Evolutionary conservation across 2,888 invertebrate species (phyloP).

Genomic region (Daptonema setosum): DNA sequence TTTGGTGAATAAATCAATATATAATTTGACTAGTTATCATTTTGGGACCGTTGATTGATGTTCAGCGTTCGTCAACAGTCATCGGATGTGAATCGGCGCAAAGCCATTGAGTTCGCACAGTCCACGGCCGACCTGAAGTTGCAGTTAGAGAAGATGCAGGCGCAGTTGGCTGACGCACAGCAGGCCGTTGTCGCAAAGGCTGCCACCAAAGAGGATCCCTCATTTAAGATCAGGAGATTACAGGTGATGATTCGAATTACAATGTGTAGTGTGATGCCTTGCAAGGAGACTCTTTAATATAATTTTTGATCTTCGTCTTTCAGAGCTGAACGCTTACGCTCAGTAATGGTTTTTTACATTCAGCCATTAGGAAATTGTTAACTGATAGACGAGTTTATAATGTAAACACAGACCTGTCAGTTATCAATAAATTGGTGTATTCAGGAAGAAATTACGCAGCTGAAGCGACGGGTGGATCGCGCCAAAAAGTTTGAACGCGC

Average conservation of each 20-base stretch:
- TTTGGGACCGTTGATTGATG: background rate
- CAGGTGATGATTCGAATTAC: slow-evolving; percentile 20
- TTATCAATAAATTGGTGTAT: background rate
- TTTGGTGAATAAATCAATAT: too few relatives aligned
- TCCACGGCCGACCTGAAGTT: slow-evolving; percentile 86
- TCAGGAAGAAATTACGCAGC: slow-evolving; percentile 77
- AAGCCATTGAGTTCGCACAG: slow-evolving; percentile 88
- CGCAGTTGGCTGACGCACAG: slow-evolving; percentile 91
- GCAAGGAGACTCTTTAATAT: too few relatives aligned
- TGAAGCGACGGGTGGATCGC: slow-evolving; percentile 73
- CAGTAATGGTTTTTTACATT: too few relatives aligned
- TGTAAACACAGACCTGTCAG: too few relatives aligned
- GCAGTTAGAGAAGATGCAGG: slow-evolving; percentile 87
- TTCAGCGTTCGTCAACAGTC: slow-evolving; percentile 63
- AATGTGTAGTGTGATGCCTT: too few relatives aligned
- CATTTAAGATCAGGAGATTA: slow-evolving; percentile 79
- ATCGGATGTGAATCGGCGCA: slow-evolving; percentile 90
- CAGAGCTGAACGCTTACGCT: too few relatives aligned
- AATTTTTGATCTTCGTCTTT: too few relatives aligned
- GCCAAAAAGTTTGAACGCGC: slow-evolving; percentile 93
- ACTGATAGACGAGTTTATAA: too few relatives aligned
- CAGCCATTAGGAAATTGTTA: too few relatives aligned
- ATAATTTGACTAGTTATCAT: background rate
- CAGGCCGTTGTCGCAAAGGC: slow-evolving; percentile 90
- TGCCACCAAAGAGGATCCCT: slow-evolving; percentile 76